phyloP scores from a whole-genome alignment of 2,888 invertebrate species.

The Heteromurus nitidus region DNA sequence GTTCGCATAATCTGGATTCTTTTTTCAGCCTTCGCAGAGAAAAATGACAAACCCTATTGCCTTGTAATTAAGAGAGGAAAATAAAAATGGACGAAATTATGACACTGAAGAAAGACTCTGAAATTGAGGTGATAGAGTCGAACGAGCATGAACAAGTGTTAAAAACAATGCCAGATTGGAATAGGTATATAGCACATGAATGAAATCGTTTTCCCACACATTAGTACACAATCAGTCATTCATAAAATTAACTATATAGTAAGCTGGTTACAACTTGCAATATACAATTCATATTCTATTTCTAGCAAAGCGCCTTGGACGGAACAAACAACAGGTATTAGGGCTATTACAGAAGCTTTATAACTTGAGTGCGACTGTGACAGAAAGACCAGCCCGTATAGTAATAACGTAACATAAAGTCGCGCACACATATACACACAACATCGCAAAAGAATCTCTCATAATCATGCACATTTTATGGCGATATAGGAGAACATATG shows the following conservation, averaged over 20 bases:
- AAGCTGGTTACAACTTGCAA: no score
- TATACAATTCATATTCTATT: no score
- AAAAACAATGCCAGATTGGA: not conserved
- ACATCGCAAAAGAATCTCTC: not conserved
- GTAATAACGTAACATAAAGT: no score
- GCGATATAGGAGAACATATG: conserved; percentile 49
- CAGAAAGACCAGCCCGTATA: no score
- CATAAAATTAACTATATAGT: conserved; percentile 15
- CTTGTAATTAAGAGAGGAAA: not conserved
- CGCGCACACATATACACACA: no score
- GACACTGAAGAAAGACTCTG: conserved; percentile 51
- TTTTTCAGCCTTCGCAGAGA: no score
- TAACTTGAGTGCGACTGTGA: no score
- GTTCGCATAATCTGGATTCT: no score
- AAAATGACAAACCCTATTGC: no score
- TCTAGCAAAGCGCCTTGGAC: no score
- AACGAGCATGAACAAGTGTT: conserved; percentile 39
- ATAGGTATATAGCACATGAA: conserved; percentile 5
- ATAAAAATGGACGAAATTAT: conserved; percentile 25
- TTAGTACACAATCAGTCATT: conserved; percentile 42
- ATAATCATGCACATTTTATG: conserved; percentile 11
- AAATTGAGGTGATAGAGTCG: conserved; percentile 43
- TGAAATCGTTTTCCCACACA: conserved; percentile 52
- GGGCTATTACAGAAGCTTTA: no score
- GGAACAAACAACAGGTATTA: no score